phyloP scores from a whole-genome alignment of 2,113 vertebrate species.

The Uria lomvia region DNA sequence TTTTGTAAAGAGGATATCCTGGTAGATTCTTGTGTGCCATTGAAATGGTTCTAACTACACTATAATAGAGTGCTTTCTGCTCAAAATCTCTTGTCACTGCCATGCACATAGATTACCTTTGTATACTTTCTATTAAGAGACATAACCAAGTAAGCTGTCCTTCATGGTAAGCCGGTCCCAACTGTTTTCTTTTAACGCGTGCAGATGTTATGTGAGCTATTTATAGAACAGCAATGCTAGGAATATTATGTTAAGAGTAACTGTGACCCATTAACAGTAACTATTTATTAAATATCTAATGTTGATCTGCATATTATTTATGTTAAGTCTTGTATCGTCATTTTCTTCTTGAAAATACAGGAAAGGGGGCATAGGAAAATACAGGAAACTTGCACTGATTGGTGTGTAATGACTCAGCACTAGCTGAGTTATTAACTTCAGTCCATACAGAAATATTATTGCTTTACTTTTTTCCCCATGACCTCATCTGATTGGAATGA shows the following conservation, averaged over 20 bases:
- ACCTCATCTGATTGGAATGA: background rate
- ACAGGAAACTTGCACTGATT: background rate
- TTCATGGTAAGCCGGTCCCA: background rate
- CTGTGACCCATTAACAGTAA: background rate
- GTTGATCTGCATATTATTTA: background rate
- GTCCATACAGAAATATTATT: background rate
- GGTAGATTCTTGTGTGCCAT: background rate
- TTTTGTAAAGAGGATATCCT: background rate
- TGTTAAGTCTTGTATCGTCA: background rate
- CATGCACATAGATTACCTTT: background rate
- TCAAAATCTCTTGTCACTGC: background rate
- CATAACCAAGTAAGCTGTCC: background rate
- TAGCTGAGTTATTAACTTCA: background rate
- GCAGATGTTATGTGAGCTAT: background rate
- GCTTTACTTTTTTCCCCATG: background rate
- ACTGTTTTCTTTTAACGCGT: background rate
- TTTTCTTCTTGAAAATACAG: background rate
- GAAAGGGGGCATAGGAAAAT: background rate
- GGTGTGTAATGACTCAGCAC: background rate
- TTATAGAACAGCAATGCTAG: background rate
- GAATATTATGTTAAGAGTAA: background rate
- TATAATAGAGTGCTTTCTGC: background rate
- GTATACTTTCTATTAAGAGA: background rate
- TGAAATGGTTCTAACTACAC: background rate
- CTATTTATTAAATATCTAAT: background rate